These are phyloP conservation scores for Nibea albiflora DNA, from an alignment of 2,113 vertebrate genomes.

Conservation along the genomic window DNA sequence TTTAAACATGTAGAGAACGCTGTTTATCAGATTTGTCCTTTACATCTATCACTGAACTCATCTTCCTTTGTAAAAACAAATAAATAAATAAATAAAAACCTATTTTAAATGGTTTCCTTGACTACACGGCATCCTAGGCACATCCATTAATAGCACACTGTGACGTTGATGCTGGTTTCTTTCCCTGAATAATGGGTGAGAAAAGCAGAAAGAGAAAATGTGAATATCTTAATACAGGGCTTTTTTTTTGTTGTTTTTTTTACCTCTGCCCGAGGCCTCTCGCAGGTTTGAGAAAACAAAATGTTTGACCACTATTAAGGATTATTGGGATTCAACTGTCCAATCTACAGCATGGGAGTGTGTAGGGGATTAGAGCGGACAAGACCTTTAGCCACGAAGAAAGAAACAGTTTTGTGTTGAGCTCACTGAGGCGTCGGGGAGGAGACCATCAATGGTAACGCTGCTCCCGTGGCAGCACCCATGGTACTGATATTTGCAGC, in stretches of 20 bases:
- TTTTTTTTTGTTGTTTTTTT: neutral
- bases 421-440: constrained; percentile 17
- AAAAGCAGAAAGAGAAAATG: constrained; percentile 44
- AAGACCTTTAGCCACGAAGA: constrained; percentile 53
- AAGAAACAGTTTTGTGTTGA: constrained; percentile 43
- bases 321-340: constrained; percentile 29
- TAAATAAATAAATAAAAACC: constrained; percentile 38
- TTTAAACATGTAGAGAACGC: constrained; percentile 2
- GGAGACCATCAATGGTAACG: constrained; percentile 35
- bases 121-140: constrained; percentile 75
- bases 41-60: constrained; percentile 2
- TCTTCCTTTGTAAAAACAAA: constrained; percentile 30
- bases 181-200: constrained; percentile 49
- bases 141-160: constrained; percentile 75
- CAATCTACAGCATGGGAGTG: constrained; percentile 5
- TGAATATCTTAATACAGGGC: constrained; percentile 33
- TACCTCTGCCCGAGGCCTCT: constrained; percentile 14
- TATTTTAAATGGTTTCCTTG: constrained; percentile 78
- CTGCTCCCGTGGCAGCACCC: constrained; percentile 13
- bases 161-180: constrained; percentile 69
- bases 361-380: constrained; percentile 44
- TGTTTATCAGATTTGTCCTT: constrained; percentile 22
- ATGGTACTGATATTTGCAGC: constrained; percentile 39
- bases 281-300: constrained; percentile 34
- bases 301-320: constrained; percentile 22